Conservation (phyloP, 2,797 vertebrate species). For the Muscicapa striata region DNA sequence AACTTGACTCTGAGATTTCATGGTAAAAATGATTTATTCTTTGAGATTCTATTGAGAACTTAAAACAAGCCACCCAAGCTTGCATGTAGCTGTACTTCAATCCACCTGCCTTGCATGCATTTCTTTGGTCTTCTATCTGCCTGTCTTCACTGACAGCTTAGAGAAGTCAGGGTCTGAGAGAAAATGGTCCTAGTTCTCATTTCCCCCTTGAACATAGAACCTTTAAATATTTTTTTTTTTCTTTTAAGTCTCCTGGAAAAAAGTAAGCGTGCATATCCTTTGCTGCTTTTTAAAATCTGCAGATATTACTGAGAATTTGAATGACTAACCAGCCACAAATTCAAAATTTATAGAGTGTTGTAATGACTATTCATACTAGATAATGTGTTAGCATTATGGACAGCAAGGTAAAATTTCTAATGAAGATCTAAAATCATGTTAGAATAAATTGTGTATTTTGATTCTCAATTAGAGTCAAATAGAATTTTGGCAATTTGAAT, state of each 20-base stretch:
- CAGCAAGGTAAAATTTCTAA: background rate
- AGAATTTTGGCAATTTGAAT: background rate
- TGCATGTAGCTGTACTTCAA: background rate
- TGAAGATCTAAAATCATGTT: background rate
- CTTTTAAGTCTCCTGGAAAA: background rate
- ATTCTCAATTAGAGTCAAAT: background rate
- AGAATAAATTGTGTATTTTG: background rate
- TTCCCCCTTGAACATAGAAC: background rate
- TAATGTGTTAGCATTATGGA: background rate
- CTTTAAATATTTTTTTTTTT: background rate
- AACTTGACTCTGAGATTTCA: background rate
- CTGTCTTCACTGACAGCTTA: background rate
- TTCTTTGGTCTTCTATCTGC: background rate
- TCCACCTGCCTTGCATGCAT: background rate
- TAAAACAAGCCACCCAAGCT: background rate
- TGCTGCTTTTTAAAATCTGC: background rate
- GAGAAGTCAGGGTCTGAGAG: background rate
- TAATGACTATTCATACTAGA: background rate
- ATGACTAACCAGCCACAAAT: background rate
- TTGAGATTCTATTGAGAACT: background rate
- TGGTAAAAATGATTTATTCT: background rate
- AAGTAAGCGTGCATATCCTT: accelerated
- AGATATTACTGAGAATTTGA: background rate
- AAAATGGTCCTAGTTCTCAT: background rate
- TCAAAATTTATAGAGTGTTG: background rate